phyloP scores from a whole-genome alignment of 1,140 invertebrate species.

The Delia radicum region DNA sequence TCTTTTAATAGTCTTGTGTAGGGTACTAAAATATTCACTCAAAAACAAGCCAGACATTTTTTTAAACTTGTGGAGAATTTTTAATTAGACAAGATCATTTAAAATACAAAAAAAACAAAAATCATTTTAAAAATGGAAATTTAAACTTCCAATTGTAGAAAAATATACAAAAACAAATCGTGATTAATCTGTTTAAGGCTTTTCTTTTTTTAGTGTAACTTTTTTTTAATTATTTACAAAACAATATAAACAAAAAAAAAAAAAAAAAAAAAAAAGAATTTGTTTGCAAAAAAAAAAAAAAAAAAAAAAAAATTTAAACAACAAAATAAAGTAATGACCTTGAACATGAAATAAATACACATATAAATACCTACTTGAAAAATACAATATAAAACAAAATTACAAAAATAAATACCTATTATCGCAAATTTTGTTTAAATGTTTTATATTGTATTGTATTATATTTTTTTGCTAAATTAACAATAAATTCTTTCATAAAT shows the following conservation, averaged over 20 bases:
- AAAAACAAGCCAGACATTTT: background rate
- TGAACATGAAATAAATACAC: background rate
- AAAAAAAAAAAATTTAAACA: background rate
- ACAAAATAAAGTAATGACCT: slow-evolving; percentile 15
- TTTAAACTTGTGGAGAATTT: slow-evolving; percentile 19
- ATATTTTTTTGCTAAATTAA: slow-evolving; percentile 25
- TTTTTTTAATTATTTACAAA: background rate
- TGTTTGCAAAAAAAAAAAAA: too few species aligned
- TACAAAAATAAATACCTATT: slow-evolving; percentile 12
- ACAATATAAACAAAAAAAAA: background rate
- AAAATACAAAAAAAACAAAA: background rate
- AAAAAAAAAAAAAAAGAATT: background rate
- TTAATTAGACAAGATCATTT: background rate
- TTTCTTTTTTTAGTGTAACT: background rate
- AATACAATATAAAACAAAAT: background rate
- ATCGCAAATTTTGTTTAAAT: background rate
- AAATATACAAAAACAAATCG: background rate
- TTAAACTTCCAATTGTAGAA: background rate
- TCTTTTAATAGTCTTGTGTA: too few species aligned
- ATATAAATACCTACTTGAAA: background rate
- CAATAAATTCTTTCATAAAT: background rate
- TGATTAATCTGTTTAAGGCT: background rate
- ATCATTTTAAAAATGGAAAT: background rate
- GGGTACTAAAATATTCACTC: too few species aligned
- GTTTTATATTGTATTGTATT: too few species aligned